phyloP scores from a whole-genome alignment of 2,888 invertebrate genomes.

The Halictus quadricinctus region DNA sequence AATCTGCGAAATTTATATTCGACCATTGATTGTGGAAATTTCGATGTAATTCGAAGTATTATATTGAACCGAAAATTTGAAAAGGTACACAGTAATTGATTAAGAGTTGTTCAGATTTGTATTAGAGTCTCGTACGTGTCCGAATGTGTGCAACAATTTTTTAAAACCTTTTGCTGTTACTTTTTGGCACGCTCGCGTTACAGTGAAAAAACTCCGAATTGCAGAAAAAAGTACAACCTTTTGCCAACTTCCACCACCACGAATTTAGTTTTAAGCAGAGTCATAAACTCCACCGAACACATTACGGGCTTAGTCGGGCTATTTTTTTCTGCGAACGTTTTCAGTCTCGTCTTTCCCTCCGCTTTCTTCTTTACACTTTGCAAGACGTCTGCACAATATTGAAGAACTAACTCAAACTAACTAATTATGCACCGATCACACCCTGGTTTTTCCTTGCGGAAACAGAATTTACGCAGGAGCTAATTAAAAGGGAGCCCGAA shows the following conservation, averaged over 20 bases:
- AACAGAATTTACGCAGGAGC: neutral
- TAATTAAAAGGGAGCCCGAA: too few species aligned
- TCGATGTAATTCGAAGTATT: neutral
- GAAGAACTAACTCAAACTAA: neutral
- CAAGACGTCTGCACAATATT: neutral
- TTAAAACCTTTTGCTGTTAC: neutral
- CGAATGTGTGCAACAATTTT: neutral
- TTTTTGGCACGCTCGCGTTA: neutral
- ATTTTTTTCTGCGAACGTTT: neutral
- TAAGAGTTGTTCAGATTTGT: neutral
- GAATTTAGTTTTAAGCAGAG: slow-evolving; percentile 5
- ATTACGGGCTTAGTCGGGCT: neutral
- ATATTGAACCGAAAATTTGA: neutral
- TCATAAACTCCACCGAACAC: neutral
- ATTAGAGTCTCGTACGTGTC: neutral
- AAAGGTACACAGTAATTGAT: neutral
- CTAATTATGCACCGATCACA: neutral
- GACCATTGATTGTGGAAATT: neutral
- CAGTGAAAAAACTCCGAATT: neutral
- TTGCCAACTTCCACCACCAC: neutral
- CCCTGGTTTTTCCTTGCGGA: neutral
- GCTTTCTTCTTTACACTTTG: neutral
- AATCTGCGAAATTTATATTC: neutral
- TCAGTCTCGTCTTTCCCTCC: neutral
- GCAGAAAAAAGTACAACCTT: slow-evolving; percentile 1